A percentile compares a stretch with the other conserved stretches of the same genome.
Conservation (phyloP, 2,888 invertebrate species). For the Dicyrtomina minuta region DNA sequence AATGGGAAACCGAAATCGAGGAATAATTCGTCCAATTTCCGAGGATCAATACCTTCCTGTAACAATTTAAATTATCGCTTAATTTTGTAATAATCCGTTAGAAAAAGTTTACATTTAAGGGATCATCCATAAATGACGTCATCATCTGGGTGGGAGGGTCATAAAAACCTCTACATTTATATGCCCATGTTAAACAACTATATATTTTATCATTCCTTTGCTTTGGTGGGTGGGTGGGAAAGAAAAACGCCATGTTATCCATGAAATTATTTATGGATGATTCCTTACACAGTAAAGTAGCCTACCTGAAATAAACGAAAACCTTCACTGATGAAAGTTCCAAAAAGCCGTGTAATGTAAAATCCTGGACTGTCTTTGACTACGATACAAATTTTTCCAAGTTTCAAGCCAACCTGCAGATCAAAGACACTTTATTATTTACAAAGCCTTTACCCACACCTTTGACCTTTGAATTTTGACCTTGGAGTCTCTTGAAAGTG, state of each 20-base stretch:
- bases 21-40: slow-evolving; percentile 81
- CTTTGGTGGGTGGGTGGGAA: too few species aligned
- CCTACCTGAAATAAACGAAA: slow-evolving; percentile 65
- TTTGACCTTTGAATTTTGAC: background rate
- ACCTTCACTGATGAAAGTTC: slow-evolving; percentile 90
- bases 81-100: too few species aligned
- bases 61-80: slow-evolving; percentile 56
- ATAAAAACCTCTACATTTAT: too few species aligned
- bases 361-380: slow-evolving; percentile 99
- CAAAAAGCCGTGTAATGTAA: slow-evolving; percentile 94
- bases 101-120: too few species aligned
- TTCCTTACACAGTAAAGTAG: too few species aligned
- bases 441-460: background rate
- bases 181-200: too few species aligned
- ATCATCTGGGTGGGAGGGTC: too few species aligned
- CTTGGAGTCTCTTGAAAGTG: too few species aligned
- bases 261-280: too few species aligned
- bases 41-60: slow-evolving; percentile 90
- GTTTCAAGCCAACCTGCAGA: slow-evolving; percentile 78
- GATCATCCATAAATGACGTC: too few species aligned
- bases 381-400: slow-evolving; percentile 96
- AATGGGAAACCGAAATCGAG: slow-evolving; percentile 94
- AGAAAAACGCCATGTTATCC: too few species aligned
- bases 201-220: too few species aligned
- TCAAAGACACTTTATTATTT: background rate